Conservation (phyloP, 2,888 invertebrate species). For the Oscheius sp. region DNA sequence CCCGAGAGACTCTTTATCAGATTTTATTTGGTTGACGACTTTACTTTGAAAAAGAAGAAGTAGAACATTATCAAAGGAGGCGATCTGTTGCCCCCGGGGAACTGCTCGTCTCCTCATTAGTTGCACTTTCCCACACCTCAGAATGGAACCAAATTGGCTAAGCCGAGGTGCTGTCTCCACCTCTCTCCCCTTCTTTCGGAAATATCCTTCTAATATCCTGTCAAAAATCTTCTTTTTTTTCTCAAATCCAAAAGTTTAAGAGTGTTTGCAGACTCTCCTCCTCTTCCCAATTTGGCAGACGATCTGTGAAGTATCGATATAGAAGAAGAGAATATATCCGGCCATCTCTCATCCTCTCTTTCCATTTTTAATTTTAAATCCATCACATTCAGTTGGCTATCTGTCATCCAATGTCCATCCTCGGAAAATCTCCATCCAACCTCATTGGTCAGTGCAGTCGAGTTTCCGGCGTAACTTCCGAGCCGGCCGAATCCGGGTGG, state of each 20-base stretch:
- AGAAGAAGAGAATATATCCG: too few species aligned
- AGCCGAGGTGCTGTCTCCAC: too few species aligned
- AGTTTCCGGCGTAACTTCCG: conserved; percentile 24
- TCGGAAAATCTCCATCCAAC: too few species aligned
- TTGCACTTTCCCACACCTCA: conserved; percentile 29
- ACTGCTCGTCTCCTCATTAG: conserved; percentile 28
- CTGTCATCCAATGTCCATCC: too few species aligned
- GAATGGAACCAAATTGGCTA: conserved; percentile 23
- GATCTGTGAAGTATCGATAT: too few species aligned
- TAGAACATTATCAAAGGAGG: background rate
- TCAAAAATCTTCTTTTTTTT: background rate
- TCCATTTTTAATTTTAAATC: too few species aligned
- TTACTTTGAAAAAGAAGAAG: background rate
- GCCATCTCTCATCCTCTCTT: too few species aligned
- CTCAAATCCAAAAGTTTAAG: background rate
- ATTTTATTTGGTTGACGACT: background rate
- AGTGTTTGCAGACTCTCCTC: background rate
- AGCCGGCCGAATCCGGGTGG: conserved; percentile 23
- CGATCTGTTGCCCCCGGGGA: conserved; percentile 19
- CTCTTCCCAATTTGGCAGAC: too few species aligned
- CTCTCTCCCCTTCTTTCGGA: background rate
- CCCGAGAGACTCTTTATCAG: background rate
- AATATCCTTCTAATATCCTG: background rate
- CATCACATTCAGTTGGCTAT: too few species aligned
- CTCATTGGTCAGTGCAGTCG: background rate